These are phyloP conservation scores for Aphelocoma coerulescens DNA, from an alignment of 2,113 vertebrate genomes.

Conservation along the genomic window DNA sequence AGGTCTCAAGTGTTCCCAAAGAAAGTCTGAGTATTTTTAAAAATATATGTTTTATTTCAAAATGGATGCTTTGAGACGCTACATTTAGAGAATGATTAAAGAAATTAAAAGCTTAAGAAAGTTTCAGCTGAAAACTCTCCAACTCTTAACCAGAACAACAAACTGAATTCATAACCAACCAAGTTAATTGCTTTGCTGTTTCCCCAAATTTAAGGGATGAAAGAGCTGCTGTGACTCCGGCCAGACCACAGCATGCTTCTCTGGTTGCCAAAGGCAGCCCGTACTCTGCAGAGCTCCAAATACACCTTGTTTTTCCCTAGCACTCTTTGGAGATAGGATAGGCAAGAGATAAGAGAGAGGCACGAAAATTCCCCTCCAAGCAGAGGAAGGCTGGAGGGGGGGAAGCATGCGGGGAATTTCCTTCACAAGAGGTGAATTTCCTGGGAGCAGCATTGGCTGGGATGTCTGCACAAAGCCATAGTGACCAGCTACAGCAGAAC, in stretches of 20 bases:
- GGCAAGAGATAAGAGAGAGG: neutral
- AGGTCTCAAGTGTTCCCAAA: neutral
- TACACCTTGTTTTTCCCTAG: neutral
- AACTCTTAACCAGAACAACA: conserved; percentile 22
- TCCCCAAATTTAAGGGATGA: neutral
- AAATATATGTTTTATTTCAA: neutral
- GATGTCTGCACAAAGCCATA: neutral
- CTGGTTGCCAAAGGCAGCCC: neutral
- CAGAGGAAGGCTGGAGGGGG: neutral
- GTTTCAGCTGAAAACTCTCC: neutral
- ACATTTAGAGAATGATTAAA: neutral
- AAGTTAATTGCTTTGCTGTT: neutral
- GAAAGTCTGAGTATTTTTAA: neutral
- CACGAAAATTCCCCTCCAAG: neutral
- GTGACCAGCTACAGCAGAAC: neutral
- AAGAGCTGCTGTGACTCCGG: neutral
- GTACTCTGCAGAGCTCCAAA: neutral
- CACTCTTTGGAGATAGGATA: neutral
- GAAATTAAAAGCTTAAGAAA: neutral
- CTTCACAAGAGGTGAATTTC: neutral
- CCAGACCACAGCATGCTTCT: neutral
- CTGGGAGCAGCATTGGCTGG: neutral
- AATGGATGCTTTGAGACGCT: neutral
- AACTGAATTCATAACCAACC: neutral
- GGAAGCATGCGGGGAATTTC: neutral